Evolutionary conservation across 2,113 vertebrate species (phyloP).

Genomic region (Malaclemys terrapin): DNA sequence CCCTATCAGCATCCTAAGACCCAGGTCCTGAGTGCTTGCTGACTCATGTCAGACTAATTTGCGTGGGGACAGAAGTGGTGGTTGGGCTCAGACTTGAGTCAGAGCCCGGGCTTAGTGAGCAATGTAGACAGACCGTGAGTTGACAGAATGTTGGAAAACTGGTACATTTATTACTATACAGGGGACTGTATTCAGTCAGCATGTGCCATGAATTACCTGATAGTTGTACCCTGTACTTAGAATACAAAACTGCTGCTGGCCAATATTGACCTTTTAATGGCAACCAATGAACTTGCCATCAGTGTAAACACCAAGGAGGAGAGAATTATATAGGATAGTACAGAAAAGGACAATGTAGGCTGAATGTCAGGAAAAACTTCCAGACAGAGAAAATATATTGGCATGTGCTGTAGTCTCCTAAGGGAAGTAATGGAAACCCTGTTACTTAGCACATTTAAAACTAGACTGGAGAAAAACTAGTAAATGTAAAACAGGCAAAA

Average conservation of each 20-base stretch:
- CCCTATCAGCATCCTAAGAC: neutral
- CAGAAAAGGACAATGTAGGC: neutral
- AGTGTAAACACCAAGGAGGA: neutral
- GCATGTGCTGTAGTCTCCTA: neutral
- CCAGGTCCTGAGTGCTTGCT: neutral
- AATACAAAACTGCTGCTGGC: neutral
- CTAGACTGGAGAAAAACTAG: neutral
- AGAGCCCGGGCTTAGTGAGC: neutral
- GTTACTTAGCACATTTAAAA: neutral
- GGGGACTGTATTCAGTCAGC: neutral
- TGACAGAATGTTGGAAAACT: rapidly evolving
- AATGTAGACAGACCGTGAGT: neutral
- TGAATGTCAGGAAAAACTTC: rapidly evolving
- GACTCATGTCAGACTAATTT: neutral
- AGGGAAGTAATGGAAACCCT: neutral
- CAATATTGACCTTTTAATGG: rapidly evolving
- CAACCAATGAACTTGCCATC: rapidly evolving
- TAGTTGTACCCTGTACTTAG: rapidly evolving
- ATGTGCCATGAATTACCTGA: neutral
- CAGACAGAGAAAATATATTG: rapidly evolving
- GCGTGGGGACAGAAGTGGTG: neutral
- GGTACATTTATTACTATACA: rapidly evolving
- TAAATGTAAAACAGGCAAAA: neutral
- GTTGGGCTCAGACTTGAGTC: neutral
- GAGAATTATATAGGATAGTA: rapidly evolving